Conservation (phyloP, 1,140 invertebrate species). For the Babylonia areolata region DNA sequence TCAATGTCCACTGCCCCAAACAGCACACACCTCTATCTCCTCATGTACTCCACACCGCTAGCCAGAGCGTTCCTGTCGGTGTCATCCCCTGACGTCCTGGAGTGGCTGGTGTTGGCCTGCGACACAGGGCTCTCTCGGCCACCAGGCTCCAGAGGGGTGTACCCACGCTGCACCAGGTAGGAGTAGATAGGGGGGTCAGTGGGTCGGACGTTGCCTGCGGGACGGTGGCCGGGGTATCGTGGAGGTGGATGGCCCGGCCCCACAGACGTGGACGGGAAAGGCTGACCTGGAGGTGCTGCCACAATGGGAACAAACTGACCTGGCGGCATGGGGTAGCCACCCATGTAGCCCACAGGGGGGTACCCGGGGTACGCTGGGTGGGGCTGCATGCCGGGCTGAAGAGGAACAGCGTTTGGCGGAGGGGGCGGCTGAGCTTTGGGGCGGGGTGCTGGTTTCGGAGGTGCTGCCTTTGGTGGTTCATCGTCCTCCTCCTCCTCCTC, state of each 20-base stretch:
- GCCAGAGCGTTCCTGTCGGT: conserved; percentile 39
- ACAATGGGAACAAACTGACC: conserved; percentile 40
- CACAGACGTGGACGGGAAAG: not conserved
- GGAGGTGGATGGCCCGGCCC: conserved; percentile 28
- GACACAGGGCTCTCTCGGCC: conserved; percentile 21
- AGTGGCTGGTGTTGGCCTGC: conserved; percentile 34
- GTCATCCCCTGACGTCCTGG: conserved; percentile 41
- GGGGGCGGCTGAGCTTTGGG: conserved; percentile 15
- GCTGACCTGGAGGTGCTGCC: conserved; percentile 1
- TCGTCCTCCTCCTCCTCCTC: conserved; percentile 25
- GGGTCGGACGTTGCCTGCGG: conserved; percentile 29
- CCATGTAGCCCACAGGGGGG: conserved; percentile 40
- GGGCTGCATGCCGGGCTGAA: conserved; percentile 37
- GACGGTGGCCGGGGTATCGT: conserved; percentile 41
- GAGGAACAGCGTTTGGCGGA: conserved; percentile 4
- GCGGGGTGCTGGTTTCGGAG: conserved; percentile 20
- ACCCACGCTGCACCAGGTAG: conserved; percentile 63
- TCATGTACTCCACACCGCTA: conserved; percentile 60
- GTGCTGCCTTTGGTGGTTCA: not conserved
- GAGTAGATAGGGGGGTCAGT: conserved; percentile 59
- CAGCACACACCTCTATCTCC: conserved; percentile 42
- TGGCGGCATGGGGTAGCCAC: conserved; percentile 30
- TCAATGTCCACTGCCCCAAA: too few species aligned
- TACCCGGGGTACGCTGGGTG: conserved; percentile 24
- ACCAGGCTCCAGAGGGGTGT: conserved; percentile 49